A percentile compares a stretch with the other conserved stretches of the same genome.
Evolutionary conservation across 2,797 vertebrate species (phyloP).

Genomic region (Sparidentex hasta): DNA sequence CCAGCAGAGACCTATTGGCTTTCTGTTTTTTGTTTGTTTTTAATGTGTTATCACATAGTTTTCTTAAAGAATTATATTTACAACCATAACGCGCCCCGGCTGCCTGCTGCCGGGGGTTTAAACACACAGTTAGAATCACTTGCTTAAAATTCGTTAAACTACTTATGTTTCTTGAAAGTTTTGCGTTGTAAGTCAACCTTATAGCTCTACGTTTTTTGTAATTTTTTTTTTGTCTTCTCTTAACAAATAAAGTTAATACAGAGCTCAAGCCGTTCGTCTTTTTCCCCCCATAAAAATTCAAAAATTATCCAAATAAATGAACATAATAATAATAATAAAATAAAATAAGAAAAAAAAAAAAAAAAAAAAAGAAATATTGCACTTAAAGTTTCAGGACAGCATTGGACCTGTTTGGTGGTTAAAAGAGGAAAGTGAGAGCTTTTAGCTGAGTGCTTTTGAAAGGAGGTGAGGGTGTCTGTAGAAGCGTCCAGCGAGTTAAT

Average conservation of each 20-base stretch:
- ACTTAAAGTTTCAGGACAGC: constrained; percentile 90
- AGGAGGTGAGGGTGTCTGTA: constrained; percentile 70
- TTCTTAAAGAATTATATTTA: constrained; percentile 90
- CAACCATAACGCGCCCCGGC: constrained; percentile 86
- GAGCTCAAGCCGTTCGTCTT: constrained; percentile 83
- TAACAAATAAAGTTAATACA: constrained; percentile 86
- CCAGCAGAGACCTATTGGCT: constrained; percentile 78
- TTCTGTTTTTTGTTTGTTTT: constrained; percentile 78
- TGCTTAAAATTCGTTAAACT: constrained; percentile 81
- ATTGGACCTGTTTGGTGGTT: constrained; percentile 80
- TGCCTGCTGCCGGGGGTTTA: constrained; percentile 86
- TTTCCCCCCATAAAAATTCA: constrained; percentile 68
- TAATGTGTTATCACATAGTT: constrained; percentile 83
- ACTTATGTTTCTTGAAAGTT: constrained; percentile 79
- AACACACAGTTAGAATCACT: constrained; percentile 84
- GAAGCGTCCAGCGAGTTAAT: constrained; percentile 86
- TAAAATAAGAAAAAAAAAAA: constrained; percentile 76
- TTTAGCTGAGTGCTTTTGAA: constrained; percentile 84
- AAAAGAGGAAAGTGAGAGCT: constrained; percentile 80
- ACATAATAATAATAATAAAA: constrained; percentile 79
- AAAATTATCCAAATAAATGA: constrained; percentile 77
- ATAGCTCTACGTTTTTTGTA: constrained; percentile 77
- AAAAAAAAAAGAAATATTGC: constrained; percentile 91
- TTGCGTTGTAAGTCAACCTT: constrained; percentile 82
- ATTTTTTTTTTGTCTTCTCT: constrained; percentile 68